Base-by-base conservation (phyloP, 2,888 invertebrate species). In the Oeneis ivallda region DNA sequence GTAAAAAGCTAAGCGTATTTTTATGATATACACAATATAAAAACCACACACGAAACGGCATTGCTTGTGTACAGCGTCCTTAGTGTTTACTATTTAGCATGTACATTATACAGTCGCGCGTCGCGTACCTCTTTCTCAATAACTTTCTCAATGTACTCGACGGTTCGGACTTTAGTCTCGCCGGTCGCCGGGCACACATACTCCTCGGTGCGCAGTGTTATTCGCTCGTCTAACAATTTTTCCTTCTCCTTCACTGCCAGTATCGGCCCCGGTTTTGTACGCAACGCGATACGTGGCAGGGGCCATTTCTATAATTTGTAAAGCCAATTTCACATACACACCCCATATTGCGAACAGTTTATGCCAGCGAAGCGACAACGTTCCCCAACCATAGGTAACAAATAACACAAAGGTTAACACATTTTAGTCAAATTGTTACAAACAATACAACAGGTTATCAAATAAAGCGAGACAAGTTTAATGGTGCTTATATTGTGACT, bases 61-160 rank as follows among this genome's bases (percentile, higher is more conserved):
- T 85, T 87, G 86, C 83, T 80, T 85, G 89, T 89, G 86, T 89
- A 89, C 89, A 89, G 91, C 91, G 83, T 80, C 77, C 79, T 77
- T 75, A 76, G 75, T 73, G n/a, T n/a, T n/a, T n/a, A n/a, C n/a
- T n/a, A 75, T 70, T 73, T 72, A 81, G 87, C 87, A 86, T 87
- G 78, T 87, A 89, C 88, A 89, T 37, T 37, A 9, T 37, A 37
- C 37, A 37, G 76, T 77, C 79, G 81, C 84, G 82, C 77, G 77
- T 79, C 84, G 80, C 82, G 87, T 97, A 97, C 97, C 97, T 97
- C 97, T 94, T 96, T 97, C 93, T 97, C 97, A 93, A 97, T 97
- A 92, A 97, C 95, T 94, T 97, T 97, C 94, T 97, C 97, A 92
- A 97, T 96, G 93, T 97, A 97, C 94, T 97, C 97, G 92, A 97